Evolutionary conservation across 2,888 invertebrate species (phyloP).

Genomic region (Eristalis arbustorum): DNA sequence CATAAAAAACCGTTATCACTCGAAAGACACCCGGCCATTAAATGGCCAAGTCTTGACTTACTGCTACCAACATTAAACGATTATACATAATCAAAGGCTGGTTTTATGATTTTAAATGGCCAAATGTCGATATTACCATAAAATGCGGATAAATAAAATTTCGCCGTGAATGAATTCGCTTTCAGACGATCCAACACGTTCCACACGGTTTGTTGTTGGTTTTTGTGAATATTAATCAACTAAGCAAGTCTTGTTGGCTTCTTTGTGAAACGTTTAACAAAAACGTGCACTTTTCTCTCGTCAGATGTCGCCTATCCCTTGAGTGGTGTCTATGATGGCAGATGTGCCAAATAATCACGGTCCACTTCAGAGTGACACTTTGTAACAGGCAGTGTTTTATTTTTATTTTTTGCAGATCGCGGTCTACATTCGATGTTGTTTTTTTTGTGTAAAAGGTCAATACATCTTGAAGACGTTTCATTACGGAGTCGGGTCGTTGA

Average conservation of each 20-base stretch:
- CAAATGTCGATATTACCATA: constrained; percentile 64
- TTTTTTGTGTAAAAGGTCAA: background rate
- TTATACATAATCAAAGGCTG: constrained; percentile 1
- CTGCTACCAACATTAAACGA: background rate
- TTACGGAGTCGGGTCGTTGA: background rate
- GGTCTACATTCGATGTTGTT: background rate
- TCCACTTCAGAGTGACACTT: background rate
- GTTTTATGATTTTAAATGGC: constrained; percentile 5
- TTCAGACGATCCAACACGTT: constrained; percentile 22
- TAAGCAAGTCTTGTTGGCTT: background rate
- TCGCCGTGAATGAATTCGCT: constrained; percentile 44
- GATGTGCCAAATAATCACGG: background rate
- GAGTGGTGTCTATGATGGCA: background rate
- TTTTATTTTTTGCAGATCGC: background rate
- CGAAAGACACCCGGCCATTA: background rate
- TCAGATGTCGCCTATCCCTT: background rate
- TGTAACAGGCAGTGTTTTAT: no score
- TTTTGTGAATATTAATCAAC: background rate
- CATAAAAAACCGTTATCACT: background rate
- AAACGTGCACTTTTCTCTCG: background rate
- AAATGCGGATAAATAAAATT: constrained; percentile 56
- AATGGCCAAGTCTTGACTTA: background rate
- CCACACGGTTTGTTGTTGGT: background rate
- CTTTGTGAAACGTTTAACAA: background rate
- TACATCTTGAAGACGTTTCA: background rate